Evolutionary conservation across 2,888 invertebrate species (phyloP), one percentile per base, ranked within the genome.

Genomic region (Euzophera pinguis): DNA sequence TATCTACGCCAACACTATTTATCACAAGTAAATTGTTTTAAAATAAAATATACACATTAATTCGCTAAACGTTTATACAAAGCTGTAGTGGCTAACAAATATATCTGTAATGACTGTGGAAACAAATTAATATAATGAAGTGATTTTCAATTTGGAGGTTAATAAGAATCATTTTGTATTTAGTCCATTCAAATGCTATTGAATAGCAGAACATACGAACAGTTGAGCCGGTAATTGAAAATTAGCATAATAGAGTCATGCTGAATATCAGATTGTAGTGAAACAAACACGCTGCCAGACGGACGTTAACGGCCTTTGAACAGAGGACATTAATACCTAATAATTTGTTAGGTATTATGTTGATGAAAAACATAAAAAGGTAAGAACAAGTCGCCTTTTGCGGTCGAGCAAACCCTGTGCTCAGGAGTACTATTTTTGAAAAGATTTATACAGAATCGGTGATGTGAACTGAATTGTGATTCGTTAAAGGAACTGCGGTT

Each of bases 261-360:
- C 29, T 29, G 43, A 14, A 43, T 41, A 41, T 43, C 43, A 29
- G 43, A 43, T 43, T 43, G 29, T 29, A 29, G 12, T 43, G 43
- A 43, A 43, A 43, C 29, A 43, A 43, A 29, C 43, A 22, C 7
- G n/a, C 41, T 22, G 17, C 22, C 41, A 22, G 17, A 9, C n/a
- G 41, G 17, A 22, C 22, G 12, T 10, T 41, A 32, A 32, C 35
- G 10, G 12, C 13, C 12, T 38, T 38, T 38, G 4, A 38, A 14
- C 12, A 6, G n/a, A n/a, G 12, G 4, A 29, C 7, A 37, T 37
- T 8, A 37, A 12, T 5, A 10, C 8, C 7, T 38, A 6, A 38
- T 13, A n/a, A n/a, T n/a, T n/a, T n/a, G n/a, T n/a, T n/a, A n/a
- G n/a, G n/a, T n/a, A n/a, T n/a, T n/a, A n/a, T n/a, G n/a, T n/a